These are phyloP conservation scores for Pasiphila rectangulata DNA, from an alignment of 2,888 invertebrate species.

Conservation along the genomic window DNA sequence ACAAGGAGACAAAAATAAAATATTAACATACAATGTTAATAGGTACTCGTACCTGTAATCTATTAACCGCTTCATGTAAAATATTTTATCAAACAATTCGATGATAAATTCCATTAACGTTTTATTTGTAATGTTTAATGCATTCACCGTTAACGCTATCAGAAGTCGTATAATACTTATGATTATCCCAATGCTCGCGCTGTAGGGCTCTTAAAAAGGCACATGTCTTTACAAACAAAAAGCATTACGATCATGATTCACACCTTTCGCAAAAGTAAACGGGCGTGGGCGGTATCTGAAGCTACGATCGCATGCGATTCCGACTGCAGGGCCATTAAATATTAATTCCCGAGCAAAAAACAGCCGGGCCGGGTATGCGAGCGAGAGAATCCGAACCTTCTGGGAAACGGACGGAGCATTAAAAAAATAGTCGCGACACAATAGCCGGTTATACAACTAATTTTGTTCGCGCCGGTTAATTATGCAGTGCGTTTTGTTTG, in stretches of 20 bases:
- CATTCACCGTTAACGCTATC: slow-evolving; percentile 20
- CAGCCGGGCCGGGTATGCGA: slow-evolving; percentile 46
- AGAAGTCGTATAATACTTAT: slow-evolving; percentile 25
- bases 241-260: slow-evolving; percentile 33
- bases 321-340: slow-evolving; percentile 62
- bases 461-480: slow-evolving; percentile 70
- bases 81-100: slow-evolving; percentile 33
- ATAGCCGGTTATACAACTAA: slow-evolving; percentile 72
- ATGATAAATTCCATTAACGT: slow-evolving; percentile 19
- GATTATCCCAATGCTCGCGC: slow-evolving; percentile 28
- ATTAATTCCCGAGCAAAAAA: slow-evolving; percentile 66
- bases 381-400: slow-evolving; percentile 62
- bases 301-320: slow-evolving; percentile 59
- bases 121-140: slow-evolving; percentile 13
- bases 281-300: slow-evolving; percentile 52
- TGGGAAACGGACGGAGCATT: slow-evolving; percentile 61
- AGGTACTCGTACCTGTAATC: slow-evolving; percentile 40
- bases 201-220: slow-evolving; percentile 21
- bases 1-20: no score
- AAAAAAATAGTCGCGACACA: slow-evolving; percentile 62
- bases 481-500: slow-evolving; percentile 59
- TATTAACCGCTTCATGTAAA: slow-evolving; percentile 37
- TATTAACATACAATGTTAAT: no score
- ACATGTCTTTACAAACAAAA: slow-evolving; percentile 29
- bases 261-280: slow-evolving; percentile 50